phyloP scores from a whole-genome alignment of 1,140 invertebrate genomes.

The Drosophila subpulchrella region DNA sequence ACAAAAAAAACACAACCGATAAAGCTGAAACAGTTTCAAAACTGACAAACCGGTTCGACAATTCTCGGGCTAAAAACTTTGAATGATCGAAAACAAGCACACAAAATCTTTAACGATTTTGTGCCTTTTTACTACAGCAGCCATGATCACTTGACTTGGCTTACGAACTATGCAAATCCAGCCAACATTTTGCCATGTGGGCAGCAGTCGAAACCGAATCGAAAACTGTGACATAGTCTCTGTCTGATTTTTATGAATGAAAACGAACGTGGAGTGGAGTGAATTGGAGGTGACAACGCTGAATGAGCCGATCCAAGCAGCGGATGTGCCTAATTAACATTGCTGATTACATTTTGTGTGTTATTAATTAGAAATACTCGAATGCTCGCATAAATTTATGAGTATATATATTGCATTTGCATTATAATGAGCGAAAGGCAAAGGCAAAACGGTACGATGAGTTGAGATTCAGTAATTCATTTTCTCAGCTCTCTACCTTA shows the following conservation, averaged over 20 bases:
- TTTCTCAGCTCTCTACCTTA: slow-evolving; percentile 3
- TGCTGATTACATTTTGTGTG: slow-evolving; percentile 76
- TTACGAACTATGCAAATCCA: slow-evolving; percentile 78
- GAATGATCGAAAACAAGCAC: slow-evolving; percentile 68
- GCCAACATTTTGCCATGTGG: slow-evolving; percentile 58
- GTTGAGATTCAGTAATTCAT: slow-evolving; percentile 30
- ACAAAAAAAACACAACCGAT: slow-evolving; percentile 24
- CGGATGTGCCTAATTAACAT: slow-evolving; percentile 81
- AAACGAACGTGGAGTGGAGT: slow-evolving; percentile 29
- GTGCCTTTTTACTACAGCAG: slow-evolving; percentile 69
- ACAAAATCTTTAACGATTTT: slow-evolving; percentile 73
- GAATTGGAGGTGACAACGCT: slow-evolving; percentile 19
- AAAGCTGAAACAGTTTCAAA: slow-evolving; percentile 62
- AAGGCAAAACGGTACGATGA: slow-evolving; percentile 1
- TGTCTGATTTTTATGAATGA: slow-evolving; percentile 77
- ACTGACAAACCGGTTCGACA: slow-evolving; percentile 59
- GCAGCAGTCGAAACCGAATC: slow-evolving; percentile 37
- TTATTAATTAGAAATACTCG: slow-evolving; percentile 76
- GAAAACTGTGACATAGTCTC: slow-evolving; percentile 36
- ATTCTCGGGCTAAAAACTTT: slow-evolving; percentile 53
- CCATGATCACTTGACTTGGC: slow-evolving; percentile 62
- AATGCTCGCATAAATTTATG: slow-evolving; percentile 31
- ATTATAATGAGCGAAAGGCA: slow-evolving; percentile 68
- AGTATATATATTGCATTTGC: slow-evolving; percentile 31
- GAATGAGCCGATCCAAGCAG: slow-evolving; percentile 34